Base-by-base conservation (phyloP, 1,140 invertebrate species). In the Antheraea mylitta region DNA sequence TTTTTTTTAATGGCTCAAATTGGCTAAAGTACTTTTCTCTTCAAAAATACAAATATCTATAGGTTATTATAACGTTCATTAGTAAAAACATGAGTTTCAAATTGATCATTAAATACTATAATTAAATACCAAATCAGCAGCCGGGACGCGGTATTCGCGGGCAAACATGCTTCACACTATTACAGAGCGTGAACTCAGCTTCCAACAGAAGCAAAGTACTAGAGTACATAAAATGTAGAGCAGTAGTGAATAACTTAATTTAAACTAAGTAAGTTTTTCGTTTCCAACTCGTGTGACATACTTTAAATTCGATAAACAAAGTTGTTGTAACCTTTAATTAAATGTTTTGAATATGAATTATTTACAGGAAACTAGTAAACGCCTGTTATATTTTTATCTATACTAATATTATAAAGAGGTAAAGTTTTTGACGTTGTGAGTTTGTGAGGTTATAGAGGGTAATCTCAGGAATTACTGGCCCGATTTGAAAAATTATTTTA, bases 161-260 rank as follows among this genome's bases (percentile, higher is more conserved):
- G 61, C 61, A 63, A 63, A 37, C 30, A 63, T 30, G 19, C 9
- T n/a, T 4, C 61, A 7, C 13, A n/a, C 61, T 53, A 53, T 37
- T 63, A 63, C 45, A 0, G 11, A 53, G 45, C 45, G 61, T 22
- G 59, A 63, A 63, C 22, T 63, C 37, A 22, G 61, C 22, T 36
- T 16, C 63, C 60, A 71, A 71, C 63, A 63, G 45, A 45, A 42
- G 30, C 64, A 67, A 73, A 69, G 58, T 63, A 64, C 59, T 72
- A 66, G 30, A 45, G 63, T 66, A 72, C 67, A 67, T 72, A 69
- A 73, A 72, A 67, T 67, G 6, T 58, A 65, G 6, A 62, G 18
- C 60, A 60, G 16, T 65, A 19, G 38, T 73, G 68, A 73, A 73
- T 69, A 64, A 60, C 45, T 69, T 67, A 69, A 73, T 73, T 70